These are phyloP conservation scores for Baronia brevicornis DNA, from an alignment of 2,888 invertebrate species.

Conservation along the genomic window DNA sequence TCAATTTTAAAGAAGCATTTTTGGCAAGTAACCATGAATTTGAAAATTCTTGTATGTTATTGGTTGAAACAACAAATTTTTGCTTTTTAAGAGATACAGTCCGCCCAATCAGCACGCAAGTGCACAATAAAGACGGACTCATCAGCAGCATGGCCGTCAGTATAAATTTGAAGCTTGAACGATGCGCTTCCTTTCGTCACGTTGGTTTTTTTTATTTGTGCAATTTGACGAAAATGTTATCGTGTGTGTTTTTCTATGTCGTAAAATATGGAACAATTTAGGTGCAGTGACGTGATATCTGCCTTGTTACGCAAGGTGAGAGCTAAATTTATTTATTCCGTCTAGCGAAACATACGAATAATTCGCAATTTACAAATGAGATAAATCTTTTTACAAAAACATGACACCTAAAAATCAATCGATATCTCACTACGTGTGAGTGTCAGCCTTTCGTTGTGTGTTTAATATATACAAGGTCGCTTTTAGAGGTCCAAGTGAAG, in stretches of 20 bases:
- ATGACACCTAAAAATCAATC: slow-evolving; percentile 45
- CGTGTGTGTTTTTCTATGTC: slow-evolving; percentile 70
- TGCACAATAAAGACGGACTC: slow-evolving; percentile 88
- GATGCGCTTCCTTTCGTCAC: slow-evolving; percentile 89
- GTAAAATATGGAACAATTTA: slow-evolving; percentile 72
- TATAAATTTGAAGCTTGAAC: slow-evolving; percentile 95
- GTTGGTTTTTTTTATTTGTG: slow-evolving; percentile 76
- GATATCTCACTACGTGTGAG: slow-evolving; percentile 42
- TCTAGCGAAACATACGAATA: slow-evolving; percentile 8
- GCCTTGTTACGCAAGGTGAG: slow-evolving; percentile 52
- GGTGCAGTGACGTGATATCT: slow-evolving; percentile 69
- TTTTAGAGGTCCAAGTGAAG: slow-evolving; percentile 31
- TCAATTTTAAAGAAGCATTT: slow-evolving; percentile 19
- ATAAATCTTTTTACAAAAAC: slow-evolving; percentile 15
- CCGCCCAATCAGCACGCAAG: slow-evolving; percentile 79
- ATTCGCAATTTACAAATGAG: slow-evolving; percentile 4
- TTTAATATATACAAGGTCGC: slow-evolving; percentile 50
- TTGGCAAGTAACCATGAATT: slow-evolving; percentile 52
- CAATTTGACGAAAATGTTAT: slow-evolving; percentile 70
- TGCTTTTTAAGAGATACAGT: slow-evolving; percentile 42
- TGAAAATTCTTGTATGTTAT: slow-evolving; percentile 43
- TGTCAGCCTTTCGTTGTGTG: slow-evolving; percentile 46
- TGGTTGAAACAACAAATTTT: slow-evolving; percentile 39
- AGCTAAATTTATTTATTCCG: slow-evolving; percentile 17
- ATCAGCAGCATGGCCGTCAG: slow-evolving; percentile 96